These are phyloP conservation scores for Himalopsyche japonica DNA, from an alignment of 2,888 invertebrate genomes.

Conservation along the genomic window DNA sequence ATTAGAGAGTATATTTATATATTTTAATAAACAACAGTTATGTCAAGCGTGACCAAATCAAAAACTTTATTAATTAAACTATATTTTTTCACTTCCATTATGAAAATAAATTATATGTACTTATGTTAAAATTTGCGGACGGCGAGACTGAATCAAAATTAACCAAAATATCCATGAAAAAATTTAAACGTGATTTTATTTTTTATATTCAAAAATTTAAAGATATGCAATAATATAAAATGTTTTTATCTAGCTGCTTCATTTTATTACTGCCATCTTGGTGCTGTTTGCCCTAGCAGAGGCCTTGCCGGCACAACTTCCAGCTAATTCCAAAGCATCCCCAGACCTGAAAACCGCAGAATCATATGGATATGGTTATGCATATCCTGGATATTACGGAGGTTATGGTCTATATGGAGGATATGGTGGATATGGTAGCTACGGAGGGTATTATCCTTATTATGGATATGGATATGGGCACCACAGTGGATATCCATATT, in stretches of 20 bases:
- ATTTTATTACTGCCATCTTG: neutral
- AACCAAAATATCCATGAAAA: too few relatives aligned
- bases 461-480: conserved; percentile 44
- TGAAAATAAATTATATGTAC: too few relatives aligned
- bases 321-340: conserved; percentile 46
- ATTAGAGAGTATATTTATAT: too few relatives aligned
- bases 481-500: conserved; percentile 41
- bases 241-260: neutral
- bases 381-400: conserved; percentile 38
- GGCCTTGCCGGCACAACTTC: conserved; percentile 42
- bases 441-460: conserved; percentile 40
- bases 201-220: too few relatives aligned
- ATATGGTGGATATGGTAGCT: conserved; percentile 44
- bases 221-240: neutral
- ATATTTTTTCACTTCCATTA: too few relatives aligned
- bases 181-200: too few relatives aligned
- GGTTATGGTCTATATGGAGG: conserved; percentile 42
- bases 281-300: neutral
- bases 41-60: too few relatives aligned
- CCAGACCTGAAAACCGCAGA: conserved; percentile 55
- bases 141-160: too few relatives aligned
- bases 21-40: too few relatives aligned
- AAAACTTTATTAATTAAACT: too few relatives aligned
- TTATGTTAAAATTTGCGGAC: too few relatives aligned
- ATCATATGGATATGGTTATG: conserved; percentile 51